phyloP scores from a whole-genome alignment of 2,888 invertebrate species.

The Epicampocera succincta region DNA sequence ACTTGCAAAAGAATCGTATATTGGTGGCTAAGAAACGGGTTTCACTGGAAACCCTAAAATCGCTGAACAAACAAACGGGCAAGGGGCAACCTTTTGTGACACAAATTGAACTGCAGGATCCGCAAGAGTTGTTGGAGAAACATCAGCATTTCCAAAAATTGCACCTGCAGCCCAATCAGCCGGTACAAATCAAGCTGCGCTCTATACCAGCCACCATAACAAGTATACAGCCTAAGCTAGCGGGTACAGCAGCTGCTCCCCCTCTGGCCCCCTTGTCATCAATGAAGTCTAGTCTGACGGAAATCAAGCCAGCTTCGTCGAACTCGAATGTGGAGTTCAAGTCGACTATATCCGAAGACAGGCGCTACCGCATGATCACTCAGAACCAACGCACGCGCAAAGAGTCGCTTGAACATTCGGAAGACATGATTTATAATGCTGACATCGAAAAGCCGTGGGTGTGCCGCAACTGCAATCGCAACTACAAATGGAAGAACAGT shows the following conservation, averaged over 20 bases:
- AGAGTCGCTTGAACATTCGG: constrained; percentile 81
- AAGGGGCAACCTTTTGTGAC: constrained; percentile 58
- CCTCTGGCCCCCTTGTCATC: constrained; percentile 58
- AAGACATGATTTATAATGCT: constrained; percentile 81
- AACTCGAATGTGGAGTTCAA: constrained; percentile 71
- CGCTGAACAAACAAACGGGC: constrained; percentile 54
- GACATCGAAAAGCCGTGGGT: constrained; percentile 82
- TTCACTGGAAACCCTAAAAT: constrained; percentile 56
- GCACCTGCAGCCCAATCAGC: constrained; percentile 76
- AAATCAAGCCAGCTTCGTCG: constrained; percentile 69
- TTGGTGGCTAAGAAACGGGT: constrained; percentile 66
- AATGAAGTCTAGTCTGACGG: constrained; percentile 68
- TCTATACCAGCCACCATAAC: constrained; percentile 79
- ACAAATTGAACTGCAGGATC: constrained; percentile 70
- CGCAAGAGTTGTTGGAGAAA: constrained; percentile 75
- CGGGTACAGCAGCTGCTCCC: constrained; percentile 53
- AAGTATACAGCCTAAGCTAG: constrained; percentile 72
- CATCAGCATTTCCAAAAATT: constrained; percentile 77
- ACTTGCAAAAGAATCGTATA: constrained; percentile 57
- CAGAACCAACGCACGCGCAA: constrained; percentile 81
- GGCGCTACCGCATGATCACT: constrained; percentile 80
- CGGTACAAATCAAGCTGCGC: constrained; percentile 77
- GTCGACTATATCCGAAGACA: constrained; percentile 77
- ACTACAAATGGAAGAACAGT: constrained; percentile 88
- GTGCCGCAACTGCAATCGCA: constrained; percentile 87